Evolutionary conservation across 2,797 vertebrate genomes (phyloP).

Genomic region (Microhierax caerulescens): DNA sequence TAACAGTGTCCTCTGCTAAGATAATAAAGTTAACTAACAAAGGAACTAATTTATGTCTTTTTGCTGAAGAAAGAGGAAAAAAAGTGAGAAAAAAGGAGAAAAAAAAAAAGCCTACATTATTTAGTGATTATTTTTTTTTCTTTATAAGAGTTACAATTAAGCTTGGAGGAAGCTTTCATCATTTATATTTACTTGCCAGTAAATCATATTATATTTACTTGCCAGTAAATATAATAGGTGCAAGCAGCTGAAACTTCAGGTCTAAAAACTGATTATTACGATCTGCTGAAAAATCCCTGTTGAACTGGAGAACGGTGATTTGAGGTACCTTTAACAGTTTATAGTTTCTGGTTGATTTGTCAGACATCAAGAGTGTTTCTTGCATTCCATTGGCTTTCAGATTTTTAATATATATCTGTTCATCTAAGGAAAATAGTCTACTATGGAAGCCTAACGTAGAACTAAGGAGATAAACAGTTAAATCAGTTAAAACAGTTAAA

Average conservation of each 20-base stretch:
- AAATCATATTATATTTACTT: too few species aligned
- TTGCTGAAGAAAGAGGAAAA: background rate
- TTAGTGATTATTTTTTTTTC: rapidly evolving
- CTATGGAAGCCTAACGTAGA: background rate
- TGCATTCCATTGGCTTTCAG: background rate
- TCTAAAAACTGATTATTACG: background rate
- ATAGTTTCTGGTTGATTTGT: background rate
- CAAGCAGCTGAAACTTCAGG: background rate
- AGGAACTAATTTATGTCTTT: background rate
- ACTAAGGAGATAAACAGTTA: background rate
- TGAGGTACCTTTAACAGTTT: background rate
- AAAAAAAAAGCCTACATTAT: too few species aligned
- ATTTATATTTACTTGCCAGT: background rate
- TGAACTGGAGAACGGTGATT: background rate
- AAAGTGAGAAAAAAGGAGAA: background rate
- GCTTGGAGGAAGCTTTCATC: background rate
- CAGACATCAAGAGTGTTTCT: background rate
- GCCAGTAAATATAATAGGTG: background rate
- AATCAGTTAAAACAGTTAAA: too few species aligned
- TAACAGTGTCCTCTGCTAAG: background rate
- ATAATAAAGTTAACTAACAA: background rate
- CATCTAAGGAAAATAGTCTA: background rate
- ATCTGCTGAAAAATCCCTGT: background rate
- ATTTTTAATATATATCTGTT: background rate
- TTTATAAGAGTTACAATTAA: background rate